Evolutionary conservation across 2,797 vertebrate genomes (phyloP).

Genomic region (Rhinichthys osculus): DNA sequence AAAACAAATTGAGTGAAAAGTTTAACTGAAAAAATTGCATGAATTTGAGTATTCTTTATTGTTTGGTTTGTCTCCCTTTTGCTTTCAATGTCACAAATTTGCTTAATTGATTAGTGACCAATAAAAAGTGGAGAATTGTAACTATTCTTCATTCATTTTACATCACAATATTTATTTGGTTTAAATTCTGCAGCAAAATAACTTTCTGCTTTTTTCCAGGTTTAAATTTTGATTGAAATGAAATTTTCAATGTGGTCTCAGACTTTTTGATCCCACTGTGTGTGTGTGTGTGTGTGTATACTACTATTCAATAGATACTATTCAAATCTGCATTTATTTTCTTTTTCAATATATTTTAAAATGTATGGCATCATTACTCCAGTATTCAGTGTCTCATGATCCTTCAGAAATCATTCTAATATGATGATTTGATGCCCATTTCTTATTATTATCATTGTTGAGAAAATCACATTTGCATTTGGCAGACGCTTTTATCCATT

Average conservation of each 20-base stretch:
- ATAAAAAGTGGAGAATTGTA: background rate
- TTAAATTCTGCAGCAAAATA: background rate
- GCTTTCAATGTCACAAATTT: background rate
- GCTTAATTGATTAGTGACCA: background rate
- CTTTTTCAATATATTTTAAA: background rate
- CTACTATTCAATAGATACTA: background rate
- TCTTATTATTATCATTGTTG: background rate
- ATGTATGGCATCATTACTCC: background rate
- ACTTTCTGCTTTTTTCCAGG: background rate
- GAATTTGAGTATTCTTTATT: background rate
- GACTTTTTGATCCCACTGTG: background rate
- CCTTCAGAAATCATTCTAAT: background rate
- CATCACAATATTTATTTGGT: background rate
- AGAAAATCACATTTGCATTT: background rate
- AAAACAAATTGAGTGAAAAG: background rate
- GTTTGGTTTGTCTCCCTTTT: background rate
- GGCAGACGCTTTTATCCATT: background rate
- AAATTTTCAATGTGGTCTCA: background rate
- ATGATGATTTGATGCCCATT: background rate
- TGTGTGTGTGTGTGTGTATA: background rate
- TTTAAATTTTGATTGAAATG: background rate
- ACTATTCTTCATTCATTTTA: background rate
- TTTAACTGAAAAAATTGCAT: background rate
- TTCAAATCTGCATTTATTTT: background rate
- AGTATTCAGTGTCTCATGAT: background rate